Conservation (phyloP, 2,888 invertebrate genomes). For the Ceraclea dissimilis region DNA sequence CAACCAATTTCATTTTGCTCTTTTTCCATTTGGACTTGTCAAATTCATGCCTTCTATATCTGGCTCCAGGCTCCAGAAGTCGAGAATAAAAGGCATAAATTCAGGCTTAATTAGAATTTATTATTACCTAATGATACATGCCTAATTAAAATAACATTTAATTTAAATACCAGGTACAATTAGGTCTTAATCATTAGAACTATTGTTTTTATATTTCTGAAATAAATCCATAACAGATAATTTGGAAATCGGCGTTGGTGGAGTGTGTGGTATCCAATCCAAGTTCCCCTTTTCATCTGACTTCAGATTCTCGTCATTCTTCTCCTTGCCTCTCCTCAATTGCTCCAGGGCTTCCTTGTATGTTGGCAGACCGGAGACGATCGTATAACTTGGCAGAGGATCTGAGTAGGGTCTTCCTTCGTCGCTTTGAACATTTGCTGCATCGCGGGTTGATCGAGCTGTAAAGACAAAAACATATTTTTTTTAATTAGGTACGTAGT, state of each 20-base stretch:
- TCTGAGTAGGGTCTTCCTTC: conserved; percentile 40
- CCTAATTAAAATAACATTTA: no score
- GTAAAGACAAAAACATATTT: conserved; percentile 29
- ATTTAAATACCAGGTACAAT: no score
- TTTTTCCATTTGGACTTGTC: no score
- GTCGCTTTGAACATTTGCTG: conserved; percentile 23
- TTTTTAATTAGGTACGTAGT: no score
- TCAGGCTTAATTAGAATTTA: no score
- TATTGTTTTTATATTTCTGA: conserved; percentile 30
- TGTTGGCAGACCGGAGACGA: conserved; percentile 56
- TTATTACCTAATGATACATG: no score
- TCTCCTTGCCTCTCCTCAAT: conserved; percentile 30
- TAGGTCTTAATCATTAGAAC: no score
- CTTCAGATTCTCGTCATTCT: background rate
- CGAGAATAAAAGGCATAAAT: no score
- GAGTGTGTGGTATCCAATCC: conserved; percentile 29
- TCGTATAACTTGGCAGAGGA: conserved; percentile 54
- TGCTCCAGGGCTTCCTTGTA: conserved; percentile 57
- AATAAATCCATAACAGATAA: conserved; percentile 36
- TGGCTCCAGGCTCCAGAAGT: no score
- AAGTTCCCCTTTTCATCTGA: conserved; percentile 17
- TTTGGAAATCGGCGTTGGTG: conserved; percentile 30
- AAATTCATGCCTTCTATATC: no score
- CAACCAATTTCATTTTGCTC: no score
- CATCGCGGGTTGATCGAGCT: conserved; percentile 35